Base-by-base conservation (phyloP, 92 coral and sea anemone species). In the Isaurus tuberculatus region DNA sequence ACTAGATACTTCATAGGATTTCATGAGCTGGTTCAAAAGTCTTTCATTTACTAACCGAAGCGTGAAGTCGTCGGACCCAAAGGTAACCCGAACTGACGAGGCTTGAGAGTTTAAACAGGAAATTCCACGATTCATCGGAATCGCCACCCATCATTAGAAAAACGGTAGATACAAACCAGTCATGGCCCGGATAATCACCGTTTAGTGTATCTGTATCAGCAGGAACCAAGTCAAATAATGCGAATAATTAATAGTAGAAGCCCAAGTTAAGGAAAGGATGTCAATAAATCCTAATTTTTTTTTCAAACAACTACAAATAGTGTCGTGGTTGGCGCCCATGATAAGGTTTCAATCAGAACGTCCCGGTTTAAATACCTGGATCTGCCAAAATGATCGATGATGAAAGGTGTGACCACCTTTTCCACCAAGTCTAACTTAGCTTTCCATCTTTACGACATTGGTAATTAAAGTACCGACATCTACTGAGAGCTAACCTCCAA, bases 111-210 rank as follows among this genome's bases (percentile, higher is more conserved):
- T 92, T 97, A 75, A 92, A 97, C 75, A 97, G 89, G 89, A 97
- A 97, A 57, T 97, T 93, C 89, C 98, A 93, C 51, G 98, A 85
- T 74, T 90, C 89, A 64, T 97, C 97, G 15, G 91, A 92, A 46
- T 97, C 92, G 40, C 99, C 99, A n/a, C 86, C 89, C 90, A 92
- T 94, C 98, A 97, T 97, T 28, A 97, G 89, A 79, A 97, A 97
- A 42, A 97, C 80, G n/a, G 99, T 97, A 25, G 99, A 94, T 9
- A 94, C 98, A 79, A 97, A 97, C 99, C 99, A 97, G 83, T 97
- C 99, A 74, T 92, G 95, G 25, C 99, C 99, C 13, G 97, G 96
- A 74, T 94, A 97, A 49, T 92, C 95, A 28, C 91, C 98, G 34
- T 94, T 87, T 14, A 97, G 86, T 2, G 94, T 92, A 23, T 91